Conservation (phyloP, 2,797 vertebrate species). For the Pristis pectinata region DNA sequence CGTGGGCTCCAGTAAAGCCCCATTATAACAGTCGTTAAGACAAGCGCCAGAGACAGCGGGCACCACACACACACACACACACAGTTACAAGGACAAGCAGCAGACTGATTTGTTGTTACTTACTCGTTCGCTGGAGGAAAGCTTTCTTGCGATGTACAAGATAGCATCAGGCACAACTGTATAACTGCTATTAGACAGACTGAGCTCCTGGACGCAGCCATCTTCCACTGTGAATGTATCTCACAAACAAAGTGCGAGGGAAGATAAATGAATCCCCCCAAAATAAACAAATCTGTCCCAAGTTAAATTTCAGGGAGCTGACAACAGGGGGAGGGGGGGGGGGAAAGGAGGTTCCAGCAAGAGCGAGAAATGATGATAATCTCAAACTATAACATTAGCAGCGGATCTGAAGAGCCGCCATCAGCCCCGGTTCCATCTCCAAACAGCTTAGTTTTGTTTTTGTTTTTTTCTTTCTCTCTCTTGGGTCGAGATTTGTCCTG, state of each 20-base stretch:
- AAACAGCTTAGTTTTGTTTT: background rate
- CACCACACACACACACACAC: background rate
- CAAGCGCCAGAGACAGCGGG: background rate
- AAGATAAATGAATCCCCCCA: constrained; percentile 41
- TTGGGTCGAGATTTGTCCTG: background rate
- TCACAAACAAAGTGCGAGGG: constrained; percentile 36
- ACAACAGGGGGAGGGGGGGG: constrained; percentile 35
- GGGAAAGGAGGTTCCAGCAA: background rate
- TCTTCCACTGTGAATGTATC: constrained; percentile 47
- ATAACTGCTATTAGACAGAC: constrained; percentile 70
- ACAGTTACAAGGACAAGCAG: constrained; percentile 3
- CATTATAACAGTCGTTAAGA: background rate
- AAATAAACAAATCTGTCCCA: constrained; percentile 39
- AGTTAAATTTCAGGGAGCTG: background rate
- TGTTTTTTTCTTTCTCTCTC: background rate
- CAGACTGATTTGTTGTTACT: constrained; percentile 55
- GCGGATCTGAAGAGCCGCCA: constrained; percentile 73
- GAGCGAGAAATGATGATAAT: background rate
- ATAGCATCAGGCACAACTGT: constrained; percentile 56
- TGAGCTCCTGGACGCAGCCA: constrained; percentile 80
- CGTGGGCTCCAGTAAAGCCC: background rate
- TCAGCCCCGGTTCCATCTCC: constrained; percentile 46
- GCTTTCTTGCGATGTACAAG: constrained; percentile 66
- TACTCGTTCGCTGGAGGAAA: constrained; percentile 84
- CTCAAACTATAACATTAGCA: constrained; percentile 54